Percentiles rank a stretch among this genome's conserved stretches.
These are phyloP conservation scores for Pheosia tremula DNA, from an alignment of 2,888 invertebrate genomes.

Conservation along the genomic window DNA sequence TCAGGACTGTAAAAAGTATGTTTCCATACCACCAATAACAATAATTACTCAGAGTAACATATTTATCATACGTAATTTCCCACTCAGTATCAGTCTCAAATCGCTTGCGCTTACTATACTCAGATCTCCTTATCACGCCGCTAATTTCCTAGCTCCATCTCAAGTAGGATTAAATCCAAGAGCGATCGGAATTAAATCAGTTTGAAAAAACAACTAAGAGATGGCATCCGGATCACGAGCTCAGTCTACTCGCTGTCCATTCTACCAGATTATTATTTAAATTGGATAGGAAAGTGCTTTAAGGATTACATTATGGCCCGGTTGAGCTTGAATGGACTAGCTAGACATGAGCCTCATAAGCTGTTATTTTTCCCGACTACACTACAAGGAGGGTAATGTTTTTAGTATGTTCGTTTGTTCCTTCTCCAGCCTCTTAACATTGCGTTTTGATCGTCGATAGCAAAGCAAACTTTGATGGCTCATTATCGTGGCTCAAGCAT, in stretches of 20 bases:
- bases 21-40: too few relatives aligned
- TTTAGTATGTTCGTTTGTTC: too few relatives aligned
- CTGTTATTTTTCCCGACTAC: too few relatives aligned
- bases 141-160: slow-evolving; percentile 15
- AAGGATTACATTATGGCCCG: background rate
- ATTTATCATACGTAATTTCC: background rate
- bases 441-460: too few relatives aligned
- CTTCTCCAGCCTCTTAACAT: too few relatives aligned
- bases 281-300: slow-evolving; percentile 8
- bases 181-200: slow-evolving; percentile 27
- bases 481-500: too few relatives aligned
- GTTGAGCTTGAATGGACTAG: background rate
- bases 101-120: background rate
- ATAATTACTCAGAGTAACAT: too few relatives aligned
- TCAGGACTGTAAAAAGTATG: too few relatives aligned
- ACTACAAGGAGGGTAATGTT: too few relatives aligned
- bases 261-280: slow-evolving; percentile 12
- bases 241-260: slow-evolving; percentile 3
- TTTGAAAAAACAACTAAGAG: slow-evolving; percentile 20
- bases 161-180: slow-evolving; percentile 30
- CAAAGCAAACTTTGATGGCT: too few relatives aligned
- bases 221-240: slow-evolving; percentile 27
- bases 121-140: slow-evolving; percentile 7
- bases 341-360: background rate
- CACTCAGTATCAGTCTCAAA: background rate